Conservation (phyloP, 2,113 vertebrate genomes). For the Typhlomys cinereus region DNA sequence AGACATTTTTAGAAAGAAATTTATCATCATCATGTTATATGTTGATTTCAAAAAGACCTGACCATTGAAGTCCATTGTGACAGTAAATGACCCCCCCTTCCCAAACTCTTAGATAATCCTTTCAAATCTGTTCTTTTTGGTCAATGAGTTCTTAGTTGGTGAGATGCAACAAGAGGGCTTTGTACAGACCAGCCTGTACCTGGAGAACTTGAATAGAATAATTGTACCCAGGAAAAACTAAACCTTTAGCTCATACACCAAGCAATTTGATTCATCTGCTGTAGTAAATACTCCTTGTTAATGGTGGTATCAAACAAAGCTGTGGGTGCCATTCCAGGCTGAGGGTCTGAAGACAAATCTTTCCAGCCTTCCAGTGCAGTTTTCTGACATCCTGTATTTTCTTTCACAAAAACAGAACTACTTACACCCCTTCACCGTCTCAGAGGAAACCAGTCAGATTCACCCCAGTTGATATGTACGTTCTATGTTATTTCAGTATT, state of each 20-base stretch:
- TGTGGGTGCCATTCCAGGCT: background rate
- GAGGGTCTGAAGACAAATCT: background rate
- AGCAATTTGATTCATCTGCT: background rate
- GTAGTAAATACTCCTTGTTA: background rate
- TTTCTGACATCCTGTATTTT: constrained; percentile 8
- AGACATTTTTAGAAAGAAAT: constrained; percentile 44
- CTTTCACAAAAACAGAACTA: background rate
- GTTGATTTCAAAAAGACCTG: constrained; percentile 47
- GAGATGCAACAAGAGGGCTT: background rate
- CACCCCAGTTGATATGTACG: background rate
- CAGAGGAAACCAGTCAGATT: constrained; percentile 25
- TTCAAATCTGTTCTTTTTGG: background rate
- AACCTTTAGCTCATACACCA: constrained; percentile 20
- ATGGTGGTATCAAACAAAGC: constrained; percentile 37
- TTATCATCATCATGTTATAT: constrained; percentile 37
- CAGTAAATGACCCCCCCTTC: constrained; percentile 7
- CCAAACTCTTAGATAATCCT: constrained; percentile 46
- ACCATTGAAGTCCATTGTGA: constrained; percentile 38
- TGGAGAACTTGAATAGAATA: background rate
- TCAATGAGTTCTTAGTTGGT: constrained; percentile 1
- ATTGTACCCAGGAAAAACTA: constrained; percentile 10
- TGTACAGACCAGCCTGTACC: background rate
- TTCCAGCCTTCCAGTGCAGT: background rate
- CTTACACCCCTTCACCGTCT: background rate
- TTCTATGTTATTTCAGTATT: background rate